phyloP scores from a whole-genome alignment of 2,797 vertebrate genomes.

The Fratercula arctica region DNA sequence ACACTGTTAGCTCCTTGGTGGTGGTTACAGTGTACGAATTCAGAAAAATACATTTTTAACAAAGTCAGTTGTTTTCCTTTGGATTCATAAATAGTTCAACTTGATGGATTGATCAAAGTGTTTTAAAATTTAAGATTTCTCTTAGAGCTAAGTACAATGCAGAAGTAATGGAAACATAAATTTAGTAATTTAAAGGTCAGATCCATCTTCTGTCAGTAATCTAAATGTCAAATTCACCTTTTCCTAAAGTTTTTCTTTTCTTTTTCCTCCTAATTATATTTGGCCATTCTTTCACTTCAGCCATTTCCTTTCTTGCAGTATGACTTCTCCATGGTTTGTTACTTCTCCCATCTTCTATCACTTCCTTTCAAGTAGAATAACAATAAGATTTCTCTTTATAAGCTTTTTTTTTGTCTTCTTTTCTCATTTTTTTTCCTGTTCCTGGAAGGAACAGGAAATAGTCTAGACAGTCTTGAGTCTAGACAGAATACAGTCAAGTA shows the following conservation, averaged over 20 bases:
- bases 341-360: not conserved
- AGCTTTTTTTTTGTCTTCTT: not conserved
- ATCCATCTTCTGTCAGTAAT: not conserved
- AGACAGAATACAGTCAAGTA: not conserved
- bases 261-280: not conserved
- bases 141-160: not conserved
- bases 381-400: not conserved
- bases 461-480: not conserved
- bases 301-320: not conserved
- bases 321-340: not conserved
- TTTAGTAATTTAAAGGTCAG: slow-evolving; percentile 5
- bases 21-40: not conserved
- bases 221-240: not conserved
- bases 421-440: not conserved
- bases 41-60: not conserved
- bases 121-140: not conserved
- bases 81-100: not conserved
- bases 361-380: not conserved
- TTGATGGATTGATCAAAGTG: not conserved
- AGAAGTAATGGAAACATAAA: not conserved
- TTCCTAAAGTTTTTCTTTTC: not conserved
- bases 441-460: not conserved
- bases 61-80: not conserved
- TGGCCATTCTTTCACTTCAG: not conserved
- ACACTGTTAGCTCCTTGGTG: not conserved